Conservation (phyloP, 2,797 vertebrate genomes). For the Syngnathus rostellatus region DNA sequence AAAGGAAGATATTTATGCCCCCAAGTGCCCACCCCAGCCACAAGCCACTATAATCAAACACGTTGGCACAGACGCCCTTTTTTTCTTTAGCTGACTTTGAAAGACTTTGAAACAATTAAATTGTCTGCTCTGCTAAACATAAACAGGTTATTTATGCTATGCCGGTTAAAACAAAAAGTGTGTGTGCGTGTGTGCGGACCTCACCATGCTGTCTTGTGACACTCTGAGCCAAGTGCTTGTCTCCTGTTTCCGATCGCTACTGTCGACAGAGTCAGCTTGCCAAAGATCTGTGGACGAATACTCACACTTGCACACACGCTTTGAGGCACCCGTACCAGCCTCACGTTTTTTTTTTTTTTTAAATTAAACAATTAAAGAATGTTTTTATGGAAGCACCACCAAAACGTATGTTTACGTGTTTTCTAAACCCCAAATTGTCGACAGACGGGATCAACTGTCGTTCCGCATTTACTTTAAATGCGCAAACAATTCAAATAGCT, state of each 20-base stretch:
- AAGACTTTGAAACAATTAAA: conserved; percentile 5
- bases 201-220: conserved; percentile 42
- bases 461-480: not conserved
- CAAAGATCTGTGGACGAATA: conserved; percentile 25
- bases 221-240: conserved; percentile 53
- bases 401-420: not conserved
- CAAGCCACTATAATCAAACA: conserved; percentile 43
- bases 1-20: conserved; percentile 68
- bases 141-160: conserved; percentile 55
- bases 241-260: conserved; percentile 56
- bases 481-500: conserved; percentile 1
- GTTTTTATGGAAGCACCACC: not conserved
- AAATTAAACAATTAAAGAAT: not conserved
- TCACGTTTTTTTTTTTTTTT: not conserved
- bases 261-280: conserved; percentile 47
- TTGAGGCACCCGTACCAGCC: not conserved
- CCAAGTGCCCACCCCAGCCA: conserved; percentile 3
- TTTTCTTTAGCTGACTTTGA: not conserved
- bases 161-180: conserved; percentile 38
- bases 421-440: conserved; percentile 19
- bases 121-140: conserved; percentile 55
- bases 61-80: conserved; percentile 37
- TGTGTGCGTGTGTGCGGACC: conserved; percentile 23
- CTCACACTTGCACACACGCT: conserved; percentile 4
- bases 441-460: conserved; percentile 33